These are phyloP conservation scores for Leptinotarsa texana DNA, from an alignment of 1,140 invertebrate genomes.

Conservation along the genomic window DNA sequence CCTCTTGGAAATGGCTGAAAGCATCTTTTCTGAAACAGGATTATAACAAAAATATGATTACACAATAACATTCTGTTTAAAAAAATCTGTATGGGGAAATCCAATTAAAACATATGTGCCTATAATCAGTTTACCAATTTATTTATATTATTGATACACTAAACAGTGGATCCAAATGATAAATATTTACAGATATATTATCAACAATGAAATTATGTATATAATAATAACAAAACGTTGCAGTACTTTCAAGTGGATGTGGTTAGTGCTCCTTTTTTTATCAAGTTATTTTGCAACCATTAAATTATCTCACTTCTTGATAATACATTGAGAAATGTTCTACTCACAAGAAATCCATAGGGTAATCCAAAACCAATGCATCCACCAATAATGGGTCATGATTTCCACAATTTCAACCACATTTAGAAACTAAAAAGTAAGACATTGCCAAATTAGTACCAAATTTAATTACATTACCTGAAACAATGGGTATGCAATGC, in stretches of 20 bases:
- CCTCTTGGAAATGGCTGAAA: neutral
- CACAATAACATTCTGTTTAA: neutral
- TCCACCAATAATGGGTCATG: slow-evolving; percentile 74
- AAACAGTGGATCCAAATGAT: neutral
- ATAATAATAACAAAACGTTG: no score
- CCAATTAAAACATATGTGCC: no score
- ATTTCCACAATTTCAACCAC: slow-evolving; percentile 63
- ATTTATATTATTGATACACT: neutral
- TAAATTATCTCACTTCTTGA: no score
- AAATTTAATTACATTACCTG: slow-evolving; percentile 8
- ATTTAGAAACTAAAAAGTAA: slow-evolving; percentile 41
- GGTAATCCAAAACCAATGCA: slow-evolving; percentile 74
- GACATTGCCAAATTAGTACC: slow-evolving; percentile 30
- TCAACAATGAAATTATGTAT: neutral
- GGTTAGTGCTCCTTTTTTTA: no score
- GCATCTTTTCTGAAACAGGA: slow-evolving; percentile 7
- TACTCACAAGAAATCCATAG: slow-evolving; percentile 50
- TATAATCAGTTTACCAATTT: neutral
- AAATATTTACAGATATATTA: neutral
- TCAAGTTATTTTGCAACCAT: no score
- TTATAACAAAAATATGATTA: neutral
- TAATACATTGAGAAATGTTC: no score
- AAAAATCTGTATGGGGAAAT: no score
- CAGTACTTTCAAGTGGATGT: no score
- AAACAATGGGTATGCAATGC: neutral